Evolutionary conservation across 2,888 invertebrate genomes (phyloP).

Genomic region (Platycheirus rosarum): DNA sequence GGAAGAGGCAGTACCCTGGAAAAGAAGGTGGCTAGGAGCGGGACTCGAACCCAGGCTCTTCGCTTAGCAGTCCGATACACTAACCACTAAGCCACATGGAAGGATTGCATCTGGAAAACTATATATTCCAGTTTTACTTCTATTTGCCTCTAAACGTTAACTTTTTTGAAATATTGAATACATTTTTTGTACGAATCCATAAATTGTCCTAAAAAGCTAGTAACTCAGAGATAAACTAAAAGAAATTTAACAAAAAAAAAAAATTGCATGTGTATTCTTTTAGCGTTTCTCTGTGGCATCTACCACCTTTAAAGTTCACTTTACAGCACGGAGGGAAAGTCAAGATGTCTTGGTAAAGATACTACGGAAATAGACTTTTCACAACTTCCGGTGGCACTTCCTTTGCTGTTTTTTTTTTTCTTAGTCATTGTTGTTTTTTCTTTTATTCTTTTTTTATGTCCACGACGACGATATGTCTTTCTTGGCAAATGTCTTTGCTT

Average conservation of each 20-base stretch:
- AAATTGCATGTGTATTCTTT: neutral
- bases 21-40: too few species aligned
- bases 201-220: neutral
- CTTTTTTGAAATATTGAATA: too few species aligned
- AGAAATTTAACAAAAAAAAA: neutral
- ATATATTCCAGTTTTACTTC: too few species aligned
- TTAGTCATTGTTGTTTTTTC: constrained; percentile 16
- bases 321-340: neutral
- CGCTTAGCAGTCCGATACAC: too few species aligned
- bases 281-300: neutral
- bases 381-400: constrained; percentile 69
- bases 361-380: constrained; percentile 69
- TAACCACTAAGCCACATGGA: too few species aligned
- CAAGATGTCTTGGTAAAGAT: constrained; percentile 1
- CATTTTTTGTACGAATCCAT: neutral
- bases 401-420: constrained; percentile 31
- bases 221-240: neutral
- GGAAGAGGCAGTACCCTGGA: too few species aligned
- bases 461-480: constrained; percentile 6
- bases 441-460: constrained; percentile 15
- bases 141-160: too few species aligned
- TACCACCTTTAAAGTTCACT: neutral
- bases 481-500: constrained; percentile 33
- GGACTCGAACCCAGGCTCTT: too few species aligned
- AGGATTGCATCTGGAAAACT: too few species aligned